Evolutionary conservation across 2,113 vertebrate species (phyloP).

Genomic region (Verasper variegatus): DNA sequence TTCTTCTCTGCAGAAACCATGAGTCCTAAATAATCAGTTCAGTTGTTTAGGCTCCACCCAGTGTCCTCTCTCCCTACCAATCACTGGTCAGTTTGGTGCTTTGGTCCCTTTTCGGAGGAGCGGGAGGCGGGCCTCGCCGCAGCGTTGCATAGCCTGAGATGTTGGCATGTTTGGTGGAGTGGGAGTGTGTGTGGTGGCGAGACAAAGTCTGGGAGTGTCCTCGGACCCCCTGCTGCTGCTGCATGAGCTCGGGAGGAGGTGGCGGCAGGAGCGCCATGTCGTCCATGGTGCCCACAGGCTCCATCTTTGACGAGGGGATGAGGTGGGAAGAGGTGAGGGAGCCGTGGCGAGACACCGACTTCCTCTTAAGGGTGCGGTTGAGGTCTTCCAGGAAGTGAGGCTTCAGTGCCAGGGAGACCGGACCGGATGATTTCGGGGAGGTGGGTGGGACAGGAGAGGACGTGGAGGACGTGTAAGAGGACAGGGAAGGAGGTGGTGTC

Average conservation of each 20-base stretch:
- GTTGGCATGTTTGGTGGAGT: slow-evolving; percentile 86
- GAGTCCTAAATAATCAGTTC: slow-evolving; percentile 43
- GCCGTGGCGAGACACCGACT: slow-evolving; percentile 94
- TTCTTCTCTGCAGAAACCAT: slow-evolving; percentile 40
- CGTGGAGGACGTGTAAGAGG: slow-evolving; percentile 72
- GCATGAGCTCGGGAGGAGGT: slow-evolving; percentile 91
- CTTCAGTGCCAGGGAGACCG: slow-evolving; percentile 85
- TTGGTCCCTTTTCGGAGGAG: slow-evolving; percentile 97
- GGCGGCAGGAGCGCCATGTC: slow-evolving; percentile 95
- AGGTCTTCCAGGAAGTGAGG: slow-evolving; percentile 97
- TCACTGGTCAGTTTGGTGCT: slow-evolving; percentile 97
- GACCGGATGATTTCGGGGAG: slow-evolving; percentile 86
- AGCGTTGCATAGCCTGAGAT: slow-evolving; percentile 98
- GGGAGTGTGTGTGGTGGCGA: slow-evolving; percentile 73
- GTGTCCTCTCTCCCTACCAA: slow-evolving; percentile 83
- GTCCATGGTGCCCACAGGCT: slow-evolving; percentile 94
- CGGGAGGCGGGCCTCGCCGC: slow-evolving; percentile 92
- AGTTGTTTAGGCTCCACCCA: slow-evolving; percentile 41
- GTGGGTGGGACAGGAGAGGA: slow-evolving; percentile 84
- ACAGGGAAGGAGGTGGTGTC: slow-evolving; percentile 77
- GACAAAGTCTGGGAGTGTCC: slow-evolving; percentile 76
- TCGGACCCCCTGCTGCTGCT: slow-evolving; percentile 74
- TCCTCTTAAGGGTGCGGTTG: slow-evolving; percentile 96
- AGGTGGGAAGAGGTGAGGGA: slow-evolving; percentile 88
- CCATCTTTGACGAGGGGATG: slow-evolving; percentile 80